Evolutionary conservation across 1,140 invertebrate genomes (phyloP), one percentile per base, ranked within the genome.

Genomic region (Drosophila kurseongensis): DNA sequence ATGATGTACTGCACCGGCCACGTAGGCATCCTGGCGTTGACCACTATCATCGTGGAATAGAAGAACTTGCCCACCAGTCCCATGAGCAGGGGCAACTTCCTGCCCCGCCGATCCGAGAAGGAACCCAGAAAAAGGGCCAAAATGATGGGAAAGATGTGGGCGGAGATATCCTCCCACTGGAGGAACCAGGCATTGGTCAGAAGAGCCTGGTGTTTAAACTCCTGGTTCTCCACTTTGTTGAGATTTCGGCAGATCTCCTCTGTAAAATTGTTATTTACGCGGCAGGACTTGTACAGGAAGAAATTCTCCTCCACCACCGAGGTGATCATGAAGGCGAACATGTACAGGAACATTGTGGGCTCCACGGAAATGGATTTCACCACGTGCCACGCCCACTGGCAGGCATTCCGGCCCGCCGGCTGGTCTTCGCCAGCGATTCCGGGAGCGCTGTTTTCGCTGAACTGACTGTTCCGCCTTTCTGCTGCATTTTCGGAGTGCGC

Each of bases 291-390:
- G 78, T 96, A 93, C 1, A 96, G 92, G 81, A 95, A 97, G 76
- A 97, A 96, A 4, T 94, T 94, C 91, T 96, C 95, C 80, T 97
- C 96, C n/a, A 96, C 94, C 0, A 97, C 95, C 29, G 94, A 94
- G 1, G 96, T 97, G 45, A 95, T 94, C 95, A 96, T 96, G 77
- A 94, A 96, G 1, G 96, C 96, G 93, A 96, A 95, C 96, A 96
- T 96, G 77, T 96, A 97, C 0, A 96, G 92, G 91, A 96, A 95
- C 95, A 97, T 95, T 0, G 95, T 94, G 0, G 96, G 96, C 75
- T 97, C 96, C 38, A 96, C 95, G 1, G 96, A 95, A 41, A 95
- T 93, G 1, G 63, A 50, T 1, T 6, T 58, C 7, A 88, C 45
- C 12, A 42, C 41, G 35, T 56, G 16, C 40, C 61, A 40, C 7